A percentile compares a stretch with the other conserved stretches of the same genome.
phyloP scores from a whole-genome alignment of 2,113 vertebrate species.

The Laticauda laticaudata region DNA sequence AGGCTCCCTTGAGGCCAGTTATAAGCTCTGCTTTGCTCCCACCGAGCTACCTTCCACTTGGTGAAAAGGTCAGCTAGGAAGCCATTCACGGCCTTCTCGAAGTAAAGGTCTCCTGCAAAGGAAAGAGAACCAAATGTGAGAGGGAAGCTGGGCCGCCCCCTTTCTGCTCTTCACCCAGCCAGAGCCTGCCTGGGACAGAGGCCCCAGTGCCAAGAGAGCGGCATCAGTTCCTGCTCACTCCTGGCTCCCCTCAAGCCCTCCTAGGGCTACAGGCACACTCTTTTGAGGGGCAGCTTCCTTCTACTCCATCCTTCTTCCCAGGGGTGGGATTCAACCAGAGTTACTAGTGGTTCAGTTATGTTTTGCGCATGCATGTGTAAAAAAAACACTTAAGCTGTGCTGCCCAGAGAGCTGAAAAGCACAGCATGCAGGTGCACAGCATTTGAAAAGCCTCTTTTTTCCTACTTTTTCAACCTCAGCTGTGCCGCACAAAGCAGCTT shows the following conservation, averaged over 20 bases:
- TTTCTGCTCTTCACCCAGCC: neutral
- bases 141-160: neutral
- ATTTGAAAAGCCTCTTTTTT: too few species aligned
- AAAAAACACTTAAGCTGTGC: too few species aligned
- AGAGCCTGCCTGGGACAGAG: neutral
- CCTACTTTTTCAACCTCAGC: too few species aligned
- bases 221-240: neutral
- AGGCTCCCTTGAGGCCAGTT: neutral
- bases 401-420: too few species aligned
- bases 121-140: slow-evolving; percentile 8
- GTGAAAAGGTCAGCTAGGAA: slow-evolving; percentile 96
- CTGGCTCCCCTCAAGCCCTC: neutral
- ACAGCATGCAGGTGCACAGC: too few species aligned
- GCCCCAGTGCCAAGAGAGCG: neutral
- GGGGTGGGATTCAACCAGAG: too few species aligned
- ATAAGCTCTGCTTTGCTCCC: neutral
- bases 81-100: slow-evolving; percentile 97
- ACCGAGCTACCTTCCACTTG: slow-evolving; percentile 90
- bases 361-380: too few species aligned
- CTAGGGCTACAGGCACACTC: neutral
- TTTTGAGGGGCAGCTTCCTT: neutral
- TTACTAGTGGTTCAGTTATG: too few species aligned
- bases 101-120: slow-evolving; percentile 90
- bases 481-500: too few species aligned
- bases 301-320: neutral